A percentile compares a stretch with the other conserved stretches of the same genome.
Conservation (phyloP, 2,888 invertebrate genomes). For the Campoplex capitator region DNA sequence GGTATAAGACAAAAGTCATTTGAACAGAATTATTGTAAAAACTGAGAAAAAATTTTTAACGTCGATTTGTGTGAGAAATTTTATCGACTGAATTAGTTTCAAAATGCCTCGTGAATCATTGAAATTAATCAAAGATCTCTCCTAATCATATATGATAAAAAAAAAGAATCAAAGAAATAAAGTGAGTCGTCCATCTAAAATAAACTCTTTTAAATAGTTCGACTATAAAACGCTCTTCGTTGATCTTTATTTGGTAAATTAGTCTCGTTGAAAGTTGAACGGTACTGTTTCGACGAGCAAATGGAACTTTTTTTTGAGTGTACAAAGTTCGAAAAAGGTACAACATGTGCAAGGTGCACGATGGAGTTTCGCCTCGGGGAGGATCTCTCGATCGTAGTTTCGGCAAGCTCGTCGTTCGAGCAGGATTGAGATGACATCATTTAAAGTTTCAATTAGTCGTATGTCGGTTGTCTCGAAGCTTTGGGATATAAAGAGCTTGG, state of each 20-base stretch:
- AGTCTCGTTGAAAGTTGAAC: not conserved
- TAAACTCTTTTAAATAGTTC: slow-evolving; percentile 3
- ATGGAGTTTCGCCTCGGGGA: slow-evolving; percentile 8
- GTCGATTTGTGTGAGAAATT: not conserved
- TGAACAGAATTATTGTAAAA: not conserved
- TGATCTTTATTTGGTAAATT: slow-evolving; percentile 4
- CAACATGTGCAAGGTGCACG: slow-evolving; percentile 5
- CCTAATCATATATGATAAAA: not conserved
- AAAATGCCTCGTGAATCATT: not conserved
- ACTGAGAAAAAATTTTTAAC: not conserved
- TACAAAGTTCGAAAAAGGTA: not conserved
- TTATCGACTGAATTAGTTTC: not conserved
- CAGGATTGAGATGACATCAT: slow-evolving; percentile 40
- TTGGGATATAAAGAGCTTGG: not conserved
- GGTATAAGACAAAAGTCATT: not conserved
- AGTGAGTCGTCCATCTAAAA: not conserved
- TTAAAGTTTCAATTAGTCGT: slow-evolving; percentile 64
- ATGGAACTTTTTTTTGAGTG: slow-evolving; percentile 10
- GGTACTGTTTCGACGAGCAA: slow-evolving; percentile 12
- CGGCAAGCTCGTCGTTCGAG: slow-evolving; percentile 45
- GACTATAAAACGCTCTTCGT: not conserved
- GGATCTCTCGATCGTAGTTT: slow-evolving; percentile 37
- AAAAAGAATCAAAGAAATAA: not conserved
- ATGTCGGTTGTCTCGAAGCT: slow-evolving; percentile 25
- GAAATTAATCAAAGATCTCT: not conserved